phyloP scores from a whole-genome alignment of 2,113 vertebrate genomes.

The Bos taurus region DNA sequence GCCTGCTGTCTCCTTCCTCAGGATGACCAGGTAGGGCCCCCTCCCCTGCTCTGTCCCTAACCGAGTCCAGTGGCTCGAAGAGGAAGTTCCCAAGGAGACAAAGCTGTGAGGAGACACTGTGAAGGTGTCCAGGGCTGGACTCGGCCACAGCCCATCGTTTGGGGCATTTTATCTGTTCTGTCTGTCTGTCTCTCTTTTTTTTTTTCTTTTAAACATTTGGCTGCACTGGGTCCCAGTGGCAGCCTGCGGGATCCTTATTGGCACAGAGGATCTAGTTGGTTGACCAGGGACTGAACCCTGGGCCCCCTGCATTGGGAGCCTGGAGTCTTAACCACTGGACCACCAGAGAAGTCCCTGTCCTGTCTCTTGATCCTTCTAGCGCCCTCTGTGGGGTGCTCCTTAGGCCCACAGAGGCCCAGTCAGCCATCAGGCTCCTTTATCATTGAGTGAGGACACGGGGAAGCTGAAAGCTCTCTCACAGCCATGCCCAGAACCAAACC shows the following conservation, averaged over 20 bases:
- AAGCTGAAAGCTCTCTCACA: background rate
- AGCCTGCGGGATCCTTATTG: background rate
- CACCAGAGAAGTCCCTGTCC: background rate
- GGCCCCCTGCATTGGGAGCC: background rate
- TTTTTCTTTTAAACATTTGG: background rate
- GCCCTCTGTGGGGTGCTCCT: background rate
- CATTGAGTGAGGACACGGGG: accelerated
- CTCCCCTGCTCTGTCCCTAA: background rate
- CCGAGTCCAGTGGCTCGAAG: background rate
- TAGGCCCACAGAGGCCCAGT: background rate
- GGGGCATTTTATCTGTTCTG: background rate
- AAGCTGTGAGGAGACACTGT: background rate
- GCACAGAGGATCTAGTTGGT: background rate
- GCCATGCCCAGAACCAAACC: too few species aligned
- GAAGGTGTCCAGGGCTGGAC: background rate
- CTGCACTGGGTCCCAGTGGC: background rate
- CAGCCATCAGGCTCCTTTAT: background rate
- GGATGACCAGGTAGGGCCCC: background rate
- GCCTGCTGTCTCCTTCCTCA: background rate
- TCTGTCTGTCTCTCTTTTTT: background rate
- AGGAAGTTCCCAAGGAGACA: background rate
- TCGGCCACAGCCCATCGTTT: background rate
- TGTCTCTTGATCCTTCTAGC: background rate
- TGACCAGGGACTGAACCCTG: background rate
- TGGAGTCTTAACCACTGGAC: background rate